Conservation (phyloP, 37 sponge, comb jelly and placozoan genomes). For the Ianthella basta region DNA sequence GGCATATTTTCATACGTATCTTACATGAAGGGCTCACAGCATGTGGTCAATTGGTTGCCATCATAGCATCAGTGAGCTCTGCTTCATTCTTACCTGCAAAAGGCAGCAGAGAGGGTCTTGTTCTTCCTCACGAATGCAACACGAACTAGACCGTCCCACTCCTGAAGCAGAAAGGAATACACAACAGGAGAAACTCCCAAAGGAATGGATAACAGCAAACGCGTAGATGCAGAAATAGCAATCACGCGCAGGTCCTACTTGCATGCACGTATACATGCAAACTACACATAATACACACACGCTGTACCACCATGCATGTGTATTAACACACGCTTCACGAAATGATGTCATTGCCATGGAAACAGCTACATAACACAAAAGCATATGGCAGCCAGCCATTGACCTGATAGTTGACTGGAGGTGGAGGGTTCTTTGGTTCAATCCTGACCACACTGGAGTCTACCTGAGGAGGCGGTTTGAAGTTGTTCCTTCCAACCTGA, state of each 20-base stretch:
- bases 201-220: background rate
- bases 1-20: no score
- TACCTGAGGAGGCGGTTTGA: conserved; percentile 97
- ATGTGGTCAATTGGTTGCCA: background rate
- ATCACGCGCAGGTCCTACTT: background rate
- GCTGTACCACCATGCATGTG: background rate
- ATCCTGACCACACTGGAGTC: conserved; percentile 99
- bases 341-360: background rate
- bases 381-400: background rate
- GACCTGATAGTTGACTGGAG: conserved; percentile 91
- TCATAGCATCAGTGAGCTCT: background rate
- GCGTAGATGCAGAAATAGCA: background rate
- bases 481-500: conserved; percentile 94
- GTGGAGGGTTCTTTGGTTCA: conserved; percentile 91
- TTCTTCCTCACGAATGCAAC: conserved; percentile 89
- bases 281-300: conserved; percentile 46
- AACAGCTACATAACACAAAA: background rate
- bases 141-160: conserved; percentile 92
- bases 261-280: background rate
- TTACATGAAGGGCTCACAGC: no score
- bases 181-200: no score
- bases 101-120: conserved; percentile 79
- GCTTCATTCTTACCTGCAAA: conserved; percentile 43
- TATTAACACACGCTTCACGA: background rate
- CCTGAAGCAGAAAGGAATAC: conserved; percentile 35